phyloP scores from a whole-genome alignment of 1,140 invertebrate genomes.

The Octopus sinensis region DNA sequence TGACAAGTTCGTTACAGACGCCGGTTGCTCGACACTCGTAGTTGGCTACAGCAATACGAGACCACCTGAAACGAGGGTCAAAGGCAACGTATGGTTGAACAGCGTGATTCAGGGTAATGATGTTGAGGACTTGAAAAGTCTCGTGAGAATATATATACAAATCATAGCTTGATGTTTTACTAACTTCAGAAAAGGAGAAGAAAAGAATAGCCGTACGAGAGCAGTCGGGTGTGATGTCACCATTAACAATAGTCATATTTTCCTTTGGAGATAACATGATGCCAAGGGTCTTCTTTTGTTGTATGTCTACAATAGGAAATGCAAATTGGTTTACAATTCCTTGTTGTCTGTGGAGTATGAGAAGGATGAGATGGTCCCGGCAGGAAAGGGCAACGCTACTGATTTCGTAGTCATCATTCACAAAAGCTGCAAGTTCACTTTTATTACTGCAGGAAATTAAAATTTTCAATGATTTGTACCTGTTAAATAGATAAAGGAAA shows the following conservation, averaged over 20 bases:
- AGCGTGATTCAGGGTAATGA: slow-evolving; percentile 26
- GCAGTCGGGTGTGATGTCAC: slow-evolving; percentile 25
- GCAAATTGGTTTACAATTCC: slow-evolving; percentile 18
- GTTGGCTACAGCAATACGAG: slow-evolving; percentile 32
- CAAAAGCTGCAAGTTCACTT: background rate
- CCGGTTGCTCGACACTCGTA: slow-evolving; percentile 21
- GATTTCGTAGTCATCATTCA: slow-evolving; percentile 16
- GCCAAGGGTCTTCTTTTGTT: slow-evolving; percentile 13
- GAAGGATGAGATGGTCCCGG: slow-evolving; percentile 11
- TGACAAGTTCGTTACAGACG: slow-evolving; percentile 27
- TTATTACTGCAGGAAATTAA: background rate
- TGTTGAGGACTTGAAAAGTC: slow-evolving; percentile 20
- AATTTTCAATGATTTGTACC: background rate
- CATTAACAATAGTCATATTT: slow-evolving; percentile 28
- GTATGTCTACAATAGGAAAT: slow-evolving; percentile 21
- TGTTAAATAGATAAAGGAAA: background rate
- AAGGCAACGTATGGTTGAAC: slow-evolving; percentile 34
- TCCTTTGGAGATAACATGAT: slow-evolving; percentile 17
- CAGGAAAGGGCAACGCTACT: slow-evolving; percentile 16
- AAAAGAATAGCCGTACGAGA: slow-evolving; percentile 23
- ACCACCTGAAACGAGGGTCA: slow-evolving; percentile 30
- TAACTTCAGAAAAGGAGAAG: slow-evolving; percentile 15
- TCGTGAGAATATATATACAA: slow-evolving; percentile 27
- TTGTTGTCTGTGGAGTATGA: slow-evolving; percentile 17
- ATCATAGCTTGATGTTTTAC: slow-evolving; percentile 25